A percentile compares a stretch with the other conserved stretches of the same genome.
These are phyloP conservation scores for Mimas tiliae DNA, from an alignment of 2,888 invertebrate genomes.

Conservation along the genomic window DNA sequence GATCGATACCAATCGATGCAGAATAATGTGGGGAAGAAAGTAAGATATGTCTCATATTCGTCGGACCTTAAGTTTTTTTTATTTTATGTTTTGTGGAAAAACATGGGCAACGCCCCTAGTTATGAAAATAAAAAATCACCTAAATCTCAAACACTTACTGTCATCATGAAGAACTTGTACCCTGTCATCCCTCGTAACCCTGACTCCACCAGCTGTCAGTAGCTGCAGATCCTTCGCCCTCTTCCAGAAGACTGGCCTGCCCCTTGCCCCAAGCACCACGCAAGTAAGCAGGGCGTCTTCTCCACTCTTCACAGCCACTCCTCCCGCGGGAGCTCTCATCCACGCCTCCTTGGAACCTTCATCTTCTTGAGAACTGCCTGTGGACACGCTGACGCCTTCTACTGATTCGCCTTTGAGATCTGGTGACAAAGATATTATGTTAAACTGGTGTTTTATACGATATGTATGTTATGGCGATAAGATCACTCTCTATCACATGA, in stretches of 20 bases:
- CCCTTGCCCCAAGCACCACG: conserved; percentile 89
- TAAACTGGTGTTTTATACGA: not conserved
- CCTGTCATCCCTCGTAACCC: conserved; percentile 90
- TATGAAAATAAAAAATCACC: too few relatives aligned
- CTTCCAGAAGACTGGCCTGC: conserved; percentile 91
- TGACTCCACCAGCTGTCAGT: conserved; percentile 89
- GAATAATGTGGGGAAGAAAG: too few relatives aligned
- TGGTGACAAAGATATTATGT: conserved; percentile 44
- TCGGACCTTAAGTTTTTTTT: too few relatives aligned
- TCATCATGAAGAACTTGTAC: conserved; percentile 91
- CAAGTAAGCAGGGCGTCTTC: conserved; percentile 93
- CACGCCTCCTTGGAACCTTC: conserved; percentile 65
- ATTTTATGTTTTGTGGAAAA: too few relatives aligned
- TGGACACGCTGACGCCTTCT: conserved; percentile 60
- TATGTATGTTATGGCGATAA: too few relatives aligned
- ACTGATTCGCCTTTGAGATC: conserved; percentile 58
- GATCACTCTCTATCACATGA: too few relatives aligned
- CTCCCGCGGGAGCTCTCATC: conserved; percentile 72
- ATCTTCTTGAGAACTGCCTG: conserved; percentile 65
- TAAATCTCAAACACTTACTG: conserved; percentile 86
- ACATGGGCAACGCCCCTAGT: too few relatives aligned
- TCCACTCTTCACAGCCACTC: conserved; percentile 79
- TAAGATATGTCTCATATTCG: too few relatives aligned
- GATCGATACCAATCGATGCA: too few relatives aligned
- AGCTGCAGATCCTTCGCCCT: conserved; percentile 88